These are phyloP conservation scores for Chydorus sphaericus DNA, from an alignment of 2,888 invertebrate species.

Conservation along the genomic window DNA sequence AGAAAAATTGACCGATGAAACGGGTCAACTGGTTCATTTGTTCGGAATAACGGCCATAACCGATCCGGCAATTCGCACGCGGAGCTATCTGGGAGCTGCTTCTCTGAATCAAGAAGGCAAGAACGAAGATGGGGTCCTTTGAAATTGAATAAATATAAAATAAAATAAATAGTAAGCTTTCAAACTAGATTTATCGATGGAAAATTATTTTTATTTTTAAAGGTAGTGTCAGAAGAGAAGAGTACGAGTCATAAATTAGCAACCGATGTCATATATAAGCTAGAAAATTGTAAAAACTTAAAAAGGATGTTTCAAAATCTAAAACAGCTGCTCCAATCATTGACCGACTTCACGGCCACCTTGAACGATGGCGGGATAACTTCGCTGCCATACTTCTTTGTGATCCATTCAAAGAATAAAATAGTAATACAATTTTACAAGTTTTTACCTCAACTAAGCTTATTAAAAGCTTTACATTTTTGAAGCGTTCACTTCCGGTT, in stretches of 20 bases:
- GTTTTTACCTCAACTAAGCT: no score
- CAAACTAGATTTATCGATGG: no score
- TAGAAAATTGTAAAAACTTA: constrained; percentile 89
- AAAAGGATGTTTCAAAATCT: constrained; percentile 55
- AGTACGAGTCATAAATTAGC: constrained; percentile 74
- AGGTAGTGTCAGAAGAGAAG: constrained; percentile 75
- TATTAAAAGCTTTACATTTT: no score
- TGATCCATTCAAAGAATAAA: no score
- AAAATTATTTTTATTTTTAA: no score
- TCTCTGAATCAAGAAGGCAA: constrained; percentile 82
- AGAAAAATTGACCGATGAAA: constrained; percentile 58
- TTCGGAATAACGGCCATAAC: constrained; percentile 55
- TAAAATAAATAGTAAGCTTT: no score
- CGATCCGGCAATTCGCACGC: constrained; percentile 42
- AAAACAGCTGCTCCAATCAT: constrained; percentile 56
- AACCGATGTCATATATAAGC: constrained; percentile 93
- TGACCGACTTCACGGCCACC: constrained; percentile 60
- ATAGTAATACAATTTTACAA: no score
- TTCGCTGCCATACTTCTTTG: no score
- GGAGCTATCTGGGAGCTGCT: no score
- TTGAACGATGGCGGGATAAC: constrained; percentile 76
- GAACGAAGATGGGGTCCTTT: constrained; percentile 97
- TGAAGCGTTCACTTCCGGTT: no score
- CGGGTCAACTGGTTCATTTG: constrained; percentile 57
- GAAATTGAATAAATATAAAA: no score